Percentiles rank a stretch among this genome's conserved stretches.
Conservation (phyloP, 1,140 invertebrate species). For the Drosophila ohnishii region DNA sequence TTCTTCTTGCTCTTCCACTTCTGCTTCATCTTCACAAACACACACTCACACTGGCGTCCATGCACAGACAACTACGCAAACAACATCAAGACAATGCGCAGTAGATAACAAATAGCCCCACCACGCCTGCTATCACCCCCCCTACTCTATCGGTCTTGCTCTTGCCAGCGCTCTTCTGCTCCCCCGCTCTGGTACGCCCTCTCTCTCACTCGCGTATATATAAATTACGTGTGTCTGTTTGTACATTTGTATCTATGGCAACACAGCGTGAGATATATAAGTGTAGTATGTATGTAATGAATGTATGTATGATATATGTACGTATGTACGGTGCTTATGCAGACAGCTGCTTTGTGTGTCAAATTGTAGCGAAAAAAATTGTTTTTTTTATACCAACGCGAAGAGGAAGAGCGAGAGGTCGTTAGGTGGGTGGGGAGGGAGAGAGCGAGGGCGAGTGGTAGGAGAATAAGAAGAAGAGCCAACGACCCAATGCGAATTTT, state of each 20-base stretch:
- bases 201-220: constrained; percentile 17
- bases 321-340: constrained; percentile 45
- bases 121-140: constrained; percentile 15
- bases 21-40: constrained; percentile 62
- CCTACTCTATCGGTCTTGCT: constrained; percentile 20
- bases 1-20: constrained; percentile 61
- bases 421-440: constrained; percentile 11
- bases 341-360: constrained; percentile 66
- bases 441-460: constrained; percentile 15
- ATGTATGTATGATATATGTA: constrained; percentile 26
- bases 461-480: constrained; percentile 14
- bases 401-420: constrained; percentile 27
- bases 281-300: constrained; percentile 18
- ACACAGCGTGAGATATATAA: constrained; percentile 69
- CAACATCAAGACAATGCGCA: constrained; percentile 79
- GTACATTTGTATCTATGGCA: constrained; percentile 64
- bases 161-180: constrained; percentile 23
- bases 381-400: constrained; percentile 35
- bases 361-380: constrained; percentile 62
- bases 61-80: constrained; percentile 73
- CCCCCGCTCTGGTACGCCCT: constrained; percentile 1
- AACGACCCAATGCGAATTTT: constrained; percentile 38
- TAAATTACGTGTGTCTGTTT: constrained; percentile 37
- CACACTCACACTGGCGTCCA: constrained; percentile 25
- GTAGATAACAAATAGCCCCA: constrained; percentile 69